Evolutionary conservation across 2,113 vertebrate species (phyloP).

Genomic region (Oophaga pumilio): DNA sequence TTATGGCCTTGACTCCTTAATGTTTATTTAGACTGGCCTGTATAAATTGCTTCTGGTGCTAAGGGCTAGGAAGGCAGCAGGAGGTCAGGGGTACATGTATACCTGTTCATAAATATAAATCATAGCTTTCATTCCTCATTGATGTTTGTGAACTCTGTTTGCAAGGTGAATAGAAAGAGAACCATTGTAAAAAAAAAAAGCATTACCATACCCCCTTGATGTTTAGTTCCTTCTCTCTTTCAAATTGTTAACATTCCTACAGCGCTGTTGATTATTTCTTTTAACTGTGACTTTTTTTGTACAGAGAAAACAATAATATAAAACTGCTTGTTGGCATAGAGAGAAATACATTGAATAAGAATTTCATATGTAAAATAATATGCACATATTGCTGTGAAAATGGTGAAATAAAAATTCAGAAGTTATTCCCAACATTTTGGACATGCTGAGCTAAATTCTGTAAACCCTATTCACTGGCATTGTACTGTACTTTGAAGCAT

Average conservation of each 20-base stretch:
- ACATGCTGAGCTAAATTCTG: background rate
- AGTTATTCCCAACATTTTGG: background rate
- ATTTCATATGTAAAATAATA: background rate
- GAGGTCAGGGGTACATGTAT: slow-evolving; percentile 72
- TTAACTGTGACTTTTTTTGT: background rate
- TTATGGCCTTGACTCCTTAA: slow-evolving; percentile 79
- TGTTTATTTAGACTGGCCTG: slow-evolving; percentile 80
- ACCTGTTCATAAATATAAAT: slow-evolving; percentile 79
- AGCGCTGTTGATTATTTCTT: background rate
- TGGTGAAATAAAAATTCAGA: background rate
- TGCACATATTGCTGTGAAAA: background rate
- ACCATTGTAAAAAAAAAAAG: slow-evolving; percentile 63
- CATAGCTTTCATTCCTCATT: slow-evolving; percentile 73
- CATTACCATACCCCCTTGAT: slow-evolving; percentile 64
- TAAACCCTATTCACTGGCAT: background rate
- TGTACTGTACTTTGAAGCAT: no score
- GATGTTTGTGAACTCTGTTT: slow-evolving; percentile 71
- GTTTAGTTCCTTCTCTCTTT: slow-evolving; percentile 65
- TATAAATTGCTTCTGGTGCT: slow-evolving; percentile 79
- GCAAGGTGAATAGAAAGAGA: slow-evolving; percentile 67
- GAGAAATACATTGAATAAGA: no score
- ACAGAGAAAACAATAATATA: background rate
- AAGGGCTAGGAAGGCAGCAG: slow-evolving; percentile 63
- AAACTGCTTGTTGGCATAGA: background rate
- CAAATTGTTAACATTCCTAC: slow-evolving; percentile 66